Conservation (phyloP, 2,888 invertebrate genomes). For the Eupelmus urozonus region DNA sequence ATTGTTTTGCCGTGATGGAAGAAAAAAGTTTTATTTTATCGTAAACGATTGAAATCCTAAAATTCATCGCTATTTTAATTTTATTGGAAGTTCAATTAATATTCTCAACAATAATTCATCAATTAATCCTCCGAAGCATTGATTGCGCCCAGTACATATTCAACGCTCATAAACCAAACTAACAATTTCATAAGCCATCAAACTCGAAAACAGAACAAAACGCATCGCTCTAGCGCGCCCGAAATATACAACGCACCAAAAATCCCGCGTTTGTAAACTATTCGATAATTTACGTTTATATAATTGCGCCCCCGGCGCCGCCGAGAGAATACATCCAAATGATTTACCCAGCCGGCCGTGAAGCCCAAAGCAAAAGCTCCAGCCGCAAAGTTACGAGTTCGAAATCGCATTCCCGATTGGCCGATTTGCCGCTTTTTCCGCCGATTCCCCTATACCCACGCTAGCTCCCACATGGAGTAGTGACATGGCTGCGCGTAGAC, state of each 20-base stretch:
- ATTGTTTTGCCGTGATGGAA: too few relatives aligned
- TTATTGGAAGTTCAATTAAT: too few relatives aligned
- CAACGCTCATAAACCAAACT: too few relatives aligned
- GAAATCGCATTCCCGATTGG: conserved; percentile 19
- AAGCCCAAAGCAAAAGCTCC: too few relatives aligned
- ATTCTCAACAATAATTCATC: too few relatives aligned
- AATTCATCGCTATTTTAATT: too few relatives aligned
- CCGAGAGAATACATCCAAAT: conserved; percentile 1
- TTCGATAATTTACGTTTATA: conserved; percentile 31
- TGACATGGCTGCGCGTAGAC: neutral
- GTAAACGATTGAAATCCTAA: too few relatives aligned
- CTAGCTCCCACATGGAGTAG: neutral
- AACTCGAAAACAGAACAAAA: neutral
- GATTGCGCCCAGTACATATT: too few relatives aligned
- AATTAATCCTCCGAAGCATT: too few relatives aligned
- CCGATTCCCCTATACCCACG: too few relatives aligned
- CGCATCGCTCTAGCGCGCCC: neutral
- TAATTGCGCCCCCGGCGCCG: too few relatives aligned
- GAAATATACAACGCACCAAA: conserved; percentile 5
- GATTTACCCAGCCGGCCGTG: conserved; percentile 2
- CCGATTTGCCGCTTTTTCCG: conserved; percentile 33
- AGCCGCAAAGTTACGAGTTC: conserved; percentile 10
- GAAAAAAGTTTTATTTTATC: too few relatives aligned
- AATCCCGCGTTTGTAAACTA: conserved; percentile 36
- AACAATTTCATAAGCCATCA: conserved; percentile 27